A percentile compares a stretch with the other conserved stretches of the same genome.
Conservation (phyloP, 2,888 invertebrate genomes). For the Protodeltote pygarga region DNA sequence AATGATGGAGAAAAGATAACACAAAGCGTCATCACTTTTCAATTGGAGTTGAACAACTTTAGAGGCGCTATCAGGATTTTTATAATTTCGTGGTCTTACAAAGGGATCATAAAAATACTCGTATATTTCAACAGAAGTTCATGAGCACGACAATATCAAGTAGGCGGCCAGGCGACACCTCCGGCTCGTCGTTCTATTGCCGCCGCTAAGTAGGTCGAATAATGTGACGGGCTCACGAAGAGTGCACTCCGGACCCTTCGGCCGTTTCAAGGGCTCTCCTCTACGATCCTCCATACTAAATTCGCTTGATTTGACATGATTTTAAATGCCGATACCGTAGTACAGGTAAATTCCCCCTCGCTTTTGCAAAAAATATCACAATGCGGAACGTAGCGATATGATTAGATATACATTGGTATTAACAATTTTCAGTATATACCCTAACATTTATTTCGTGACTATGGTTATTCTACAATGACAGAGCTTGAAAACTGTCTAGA, state of each 20-base stretch:
- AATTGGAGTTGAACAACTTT: slow-evolving; percentile 32
- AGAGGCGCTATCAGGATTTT: slow-evolving; percentile 30
- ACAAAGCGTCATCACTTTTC: slow-evolving; percentile 38
- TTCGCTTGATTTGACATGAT: slow-evolving; percentile 86
- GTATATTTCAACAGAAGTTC: slow-evolving; percentile 44
- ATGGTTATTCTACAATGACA: slow-evolving; percentile 44
- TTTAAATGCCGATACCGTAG: slow-evolving; percentile 81
- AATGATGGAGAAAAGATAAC: slow-evolving; percentile 29
- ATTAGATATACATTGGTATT: slow-evolving; percentile 6
- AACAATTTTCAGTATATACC: slow-evolving; percentile 42
- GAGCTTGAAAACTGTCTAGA: slow-evolving; percentile 36
- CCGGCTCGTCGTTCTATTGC: slow-evolving; percentile 64
- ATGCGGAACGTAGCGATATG: slow-evolving; percentile 2
- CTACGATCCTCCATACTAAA: slow-evolving; percentile 76
- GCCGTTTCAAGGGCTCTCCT: slow-evolving; percentile 66
- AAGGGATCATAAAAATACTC: slow-evolving; percentile 47
- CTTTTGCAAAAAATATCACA: slow-evolving; percentile 15
- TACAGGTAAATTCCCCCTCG: slow-evolving; percentile 30
- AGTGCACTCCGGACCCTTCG: slow-evolving; percentile 77
- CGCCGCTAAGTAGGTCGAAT: slow-evolving; percentile 84
- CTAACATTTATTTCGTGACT: slow-evolving; percentile 39
- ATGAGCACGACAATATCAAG: slow-evolving; percentile 66
- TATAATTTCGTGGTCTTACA: slow-evolving; percentile 43
- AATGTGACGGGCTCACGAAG: slow-evolving; percentile 77
- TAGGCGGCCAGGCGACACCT: slow-evolving; percentile 71